A percentile compares a stretch with the other conserved stretches of the same genome.
Evolutionary conservation across 2,797 vertebrate genomes (phyloP).

Genomic region (Distichodus sexfasciatus): DNA sequence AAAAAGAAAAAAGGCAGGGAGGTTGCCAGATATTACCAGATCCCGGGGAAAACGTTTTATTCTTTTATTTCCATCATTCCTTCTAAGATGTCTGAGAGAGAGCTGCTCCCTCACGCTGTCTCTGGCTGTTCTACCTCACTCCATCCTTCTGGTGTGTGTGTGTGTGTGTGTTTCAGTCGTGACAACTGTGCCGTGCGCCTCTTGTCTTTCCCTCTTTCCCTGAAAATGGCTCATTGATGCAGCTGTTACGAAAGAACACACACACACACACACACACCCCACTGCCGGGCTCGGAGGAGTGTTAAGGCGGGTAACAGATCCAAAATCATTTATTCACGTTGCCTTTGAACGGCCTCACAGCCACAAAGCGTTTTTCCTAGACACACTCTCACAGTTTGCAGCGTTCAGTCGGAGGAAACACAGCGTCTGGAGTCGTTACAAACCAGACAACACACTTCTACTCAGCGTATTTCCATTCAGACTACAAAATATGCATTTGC

Average conservation of each 20-base stretch:
- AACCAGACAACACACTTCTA: no score
- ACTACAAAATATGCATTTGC: no score
- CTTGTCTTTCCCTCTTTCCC: slow-evolving; percentile 25
- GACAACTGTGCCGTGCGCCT: slow-evolving; percentile 36
- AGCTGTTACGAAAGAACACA: slow-evolving; percentile 38
- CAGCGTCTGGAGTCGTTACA: no score
- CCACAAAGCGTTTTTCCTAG: neutral
- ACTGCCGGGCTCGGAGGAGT: neutral
- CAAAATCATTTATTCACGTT: slow-evolving; percentile 8
- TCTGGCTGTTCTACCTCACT: neutral
- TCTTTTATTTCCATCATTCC: neutral
- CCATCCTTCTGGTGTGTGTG: slow-evolving; percentile 8
- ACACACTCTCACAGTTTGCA: neutral
- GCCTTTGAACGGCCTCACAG: slow-evolving; percentile 9
- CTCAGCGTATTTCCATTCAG: no score
- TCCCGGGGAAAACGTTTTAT: neutral
- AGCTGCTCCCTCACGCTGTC: slow-evolving; percentile 13
- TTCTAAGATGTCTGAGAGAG: neutral
- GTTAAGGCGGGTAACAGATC: slow-evolving; percentile 1
- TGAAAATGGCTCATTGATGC: slow-evolving; percentile 38
- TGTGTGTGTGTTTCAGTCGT: slow-evolving; percentile 21
- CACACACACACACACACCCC: slow-evolving; percentile 13
- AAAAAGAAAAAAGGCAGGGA: neutral
- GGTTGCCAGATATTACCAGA: neutral
- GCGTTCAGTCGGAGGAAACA: no score